Evolutionary conservation across 2,888 invertebrate species (phyloP).

Genomic region (Yponomeuta malinellus): DNA sequence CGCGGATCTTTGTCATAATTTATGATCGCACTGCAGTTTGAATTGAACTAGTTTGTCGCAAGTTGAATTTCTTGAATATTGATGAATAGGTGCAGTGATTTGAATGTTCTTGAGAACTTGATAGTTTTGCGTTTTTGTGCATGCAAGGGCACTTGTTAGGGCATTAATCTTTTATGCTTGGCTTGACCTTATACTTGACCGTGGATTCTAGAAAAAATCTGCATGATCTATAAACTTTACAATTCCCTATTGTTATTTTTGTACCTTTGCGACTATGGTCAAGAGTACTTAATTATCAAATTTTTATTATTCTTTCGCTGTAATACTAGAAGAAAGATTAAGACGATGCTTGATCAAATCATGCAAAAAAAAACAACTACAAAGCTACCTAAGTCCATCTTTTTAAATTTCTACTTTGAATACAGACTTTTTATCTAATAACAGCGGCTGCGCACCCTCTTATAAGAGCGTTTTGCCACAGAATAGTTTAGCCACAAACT

Average conservation of each 20-base stretch:
- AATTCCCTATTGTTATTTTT: too few species aligned
- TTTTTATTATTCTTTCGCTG: neutral
- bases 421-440: neutral
- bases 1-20: slow-evolving; percentile 56
- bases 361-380: neutral
- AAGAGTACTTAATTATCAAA: too few species aligned
- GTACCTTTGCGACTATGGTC: too few species aligned
- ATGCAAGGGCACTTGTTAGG: slow-evolving; percentile 44
- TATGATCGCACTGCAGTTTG: slow-evolving; percentile 46
- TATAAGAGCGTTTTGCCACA: neutral
- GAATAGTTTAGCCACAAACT: neutral
- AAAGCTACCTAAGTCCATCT: neutral
- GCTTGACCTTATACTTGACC: slow-evolving; percentile 37
- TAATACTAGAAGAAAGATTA: neutral
- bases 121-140: slow-evolving; percentile 18
- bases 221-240: neutral
- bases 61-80: slow-evolving; percentile 71
- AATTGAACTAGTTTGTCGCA: slow-evolving; percentile 47
- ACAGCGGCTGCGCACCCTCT: neutral
- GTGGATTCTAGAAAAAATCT: neutral
- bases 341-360: neutral
- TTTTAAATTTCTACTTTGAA: neutral
- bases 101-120: slow-evolving; percentile 47
- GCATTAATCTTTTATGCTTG: slow-evolving; percentile 48
- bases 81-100: slow-evolving; percentile 40